Evolutionary conservation across 2,888 invertebrate genomes (phyloP).

Genomic region (Spodoptera exigua): DNA sequence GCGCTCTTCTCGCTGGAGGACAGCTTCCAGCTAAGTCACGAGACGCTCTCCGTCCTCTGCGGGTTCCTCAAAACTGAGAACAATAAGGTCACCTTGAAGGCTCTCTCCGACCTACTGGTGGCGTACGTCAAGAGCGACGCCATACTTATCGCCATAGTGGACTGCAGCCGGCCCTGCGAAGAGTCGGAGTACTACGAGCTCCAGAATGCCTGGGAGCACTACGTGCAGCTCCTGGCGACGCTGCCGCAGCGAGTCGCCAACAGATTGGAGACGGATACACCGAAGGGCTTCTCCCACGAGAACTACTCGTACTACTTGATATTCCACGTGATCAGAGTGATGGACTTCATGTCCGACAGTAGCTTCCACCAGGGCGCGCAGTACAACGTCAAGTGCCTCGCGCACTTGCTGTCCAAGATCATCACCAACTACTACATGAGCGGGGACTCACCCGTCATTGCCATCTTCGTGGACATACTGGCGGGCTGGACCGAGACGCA

Average conservation of each 20-base stretch:
- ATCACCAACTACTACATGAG: slow-evolving; percentile 88
- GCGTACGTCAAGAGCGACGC: slow-evolving; percentile 88
- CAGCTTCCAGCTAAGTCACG: slow-evolving; percentile 79
- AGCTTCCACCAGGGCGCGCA: slow-evolving; percentile 68
- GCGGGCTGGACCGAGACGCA: slow-evolving; percentile 82
- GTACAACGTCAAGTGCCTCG: slow-evolving; percentile 80
- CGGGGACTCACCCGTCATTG: slow-evolving; percentile 81
- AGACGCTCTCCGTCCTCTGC: slow-evolving; percentile 83
- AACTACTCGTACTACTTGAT: slow-evolving; percentile 89
- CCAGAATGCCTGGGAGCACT: slow-evolving; percentile 83
- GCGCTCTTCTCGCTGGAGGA: slow-evolving; percentile 89
- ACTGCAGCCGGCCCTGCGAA: slow-evolving; percentile 68
- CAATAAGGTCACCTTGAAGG: slow-evolving; percentile 67
- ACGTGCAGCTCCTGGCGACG: slow-evolving; percentile 90
- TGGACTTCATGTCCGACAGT: slow-evolving; percentile 90
- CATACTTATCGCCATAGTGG: slow-evolving; percentile 85
- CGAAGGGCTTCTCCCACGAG: slow-evolving; percentile 88
- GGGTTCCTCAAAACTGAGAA: slow-evolving; percentile 83
- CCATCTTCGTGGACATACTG: slow-evolving; percentile 87
- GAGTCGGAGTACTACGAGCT: slow-evolving; percentile 54
- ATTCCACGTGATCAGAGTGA: slow-evolving; percentile 89
- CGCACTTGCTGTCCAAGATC: slow-evolving; percentile 90
- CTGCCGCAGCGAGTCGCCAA: slow-evolving; percentile 93
- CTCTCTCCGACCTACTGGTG: slow-evolving; percentile 80
- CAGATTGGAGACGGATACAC: slow-evolving; percentile 87